A percentile compares a stretch with the other conserved stretches of the same genome.
Evolutionary conservation across 2,888 invertebrate genomes (phyloP).

Genomic region (Volucella bombylans): DNA sequence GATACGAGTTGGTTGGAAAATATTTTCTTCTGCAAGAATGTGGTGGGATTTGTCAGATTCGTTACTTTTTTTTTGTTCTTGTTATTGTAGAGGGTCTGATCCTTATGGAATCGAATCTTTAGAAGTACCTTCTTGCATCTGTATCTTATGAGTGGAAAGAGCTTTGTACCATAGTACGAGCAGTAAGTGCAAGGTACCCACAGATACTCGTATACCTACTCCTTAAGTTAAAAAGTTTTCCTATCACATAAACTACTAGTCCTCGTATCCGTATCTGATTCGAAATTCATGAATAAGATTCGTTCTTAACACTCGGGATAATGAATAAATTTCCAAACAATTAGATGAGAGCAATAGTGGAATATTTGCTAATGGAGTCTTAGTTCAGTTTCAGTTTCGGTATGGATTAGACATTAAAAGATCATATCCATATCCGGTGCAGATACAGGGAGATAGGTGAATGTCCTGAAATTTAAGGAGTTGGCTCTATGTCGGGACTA

Average conservation of each 20-base stretch:
- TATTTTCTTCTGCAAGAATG: neutral
- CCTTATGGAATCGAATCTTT: neutral
- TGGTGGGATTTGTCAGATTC: slow-evolving; percentile 27
- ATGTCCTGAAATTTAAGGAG: slow-evolving; percentile 13
- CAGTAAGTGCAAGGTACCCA: neutral
- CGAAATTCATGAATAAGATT: slow-evolving; percentile 53
- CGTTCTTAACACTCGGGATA: slow-evolving; percentile 33
- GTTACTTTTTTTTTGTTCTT: slow-evolving; percentile 9
- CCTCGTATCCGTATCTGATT: slow-evolving; percentile 18
- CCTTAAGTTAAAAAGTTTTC: slow-evolving; percentile 31
- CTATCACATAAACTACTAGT: slow-evolving; percentile 42
- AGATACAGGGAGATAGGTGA: neutral
- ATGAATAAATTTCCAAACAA: slow-evolving; percentile 64
- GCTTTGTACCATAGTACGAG: too few species aligned
- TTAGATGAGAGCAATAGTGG: slow-evolving; percentile 35
- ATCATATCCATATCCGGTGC: slow-evolving; percentile 23
- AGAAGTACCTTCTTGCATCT: neutral
- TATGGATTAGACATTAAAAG: slow-evolving; percentile 21
- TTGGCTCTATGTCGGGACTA: slow-evolving; percentile 12
- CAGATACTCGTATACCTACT: neutral
- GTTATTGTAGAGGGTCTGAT: neutral
- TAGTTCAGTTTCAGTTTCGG: neutral
- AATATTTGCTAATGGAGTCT: slow-evolving; percentile 37
- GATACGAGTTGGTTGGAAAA: neutral
- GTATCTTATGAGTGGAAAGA: neutral